A percentile compares a stretch with the other conserved stretches of the same genome.
phyloP scores from a whole-genome alignment of 2,888 invertebrate genomes.

The Andrena flavipes region DNA sequence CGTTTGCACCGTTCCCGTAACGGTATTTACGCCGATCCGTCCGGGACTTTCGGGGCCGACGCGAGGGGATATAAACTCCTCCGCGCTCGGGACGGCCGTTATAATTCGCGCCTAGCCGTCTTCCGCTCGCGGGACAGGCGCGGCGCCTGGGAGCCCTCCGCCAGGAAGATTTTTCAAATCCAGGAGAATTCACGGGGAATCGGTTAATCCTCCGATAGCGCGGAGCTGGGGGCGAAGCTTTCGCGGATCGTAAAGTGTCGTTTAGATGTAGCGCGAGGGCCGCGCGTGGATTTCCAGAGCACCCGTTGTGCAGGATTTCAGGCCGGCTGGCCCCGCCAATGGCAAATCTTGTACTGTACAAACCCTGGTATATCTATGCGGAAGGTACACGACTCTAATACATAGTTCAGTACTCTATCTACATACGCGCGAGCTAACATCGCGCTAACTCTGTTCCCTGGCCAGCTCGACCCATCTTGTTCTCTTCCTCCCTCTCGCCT shows the following conservation, averaged over 20 bases:
- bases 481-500: conserved; percentile 42
- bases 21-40: background rate
- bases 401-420: conserved; percentile 82
- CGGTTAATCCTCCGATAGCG: conserved; percentile 61
- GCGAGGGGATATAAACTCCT: conserved; percentile 2
- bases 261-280: conserved; percentile 43
- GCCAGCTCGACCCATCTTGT: conserved; percentile 68
- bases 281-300: conserved; percentile 66
- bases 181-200: conserved; percentile 38
- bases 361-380: conserved; percentile 75
- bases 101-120: background rate
- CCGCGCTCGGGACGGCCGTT: background rate
- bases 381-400: conserved; percentile 80
- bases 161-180: conserved; percentile 41
- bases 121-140: background rate
- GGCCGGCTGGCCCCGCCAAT: conserved; percentile 68
- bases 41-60: background rate
- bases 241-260: conserved; percentile 64
- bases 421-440: conserved; percentile 80
- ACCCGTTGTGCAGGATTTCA: conserved; percentile 76
- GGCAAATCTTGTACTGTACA: conserved; percentile 79
- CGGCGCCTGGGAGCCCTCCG: background rate
- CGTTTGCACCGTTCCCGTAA: conserved; percentile 16
- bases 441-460: conserved; percentile 75
- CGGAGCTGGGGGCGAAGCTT: conserved; percentile 5